Base-by-base conservation (phyloP, 2,113 vertebrate genomes). In the Charadrius vociferus region DNA sequence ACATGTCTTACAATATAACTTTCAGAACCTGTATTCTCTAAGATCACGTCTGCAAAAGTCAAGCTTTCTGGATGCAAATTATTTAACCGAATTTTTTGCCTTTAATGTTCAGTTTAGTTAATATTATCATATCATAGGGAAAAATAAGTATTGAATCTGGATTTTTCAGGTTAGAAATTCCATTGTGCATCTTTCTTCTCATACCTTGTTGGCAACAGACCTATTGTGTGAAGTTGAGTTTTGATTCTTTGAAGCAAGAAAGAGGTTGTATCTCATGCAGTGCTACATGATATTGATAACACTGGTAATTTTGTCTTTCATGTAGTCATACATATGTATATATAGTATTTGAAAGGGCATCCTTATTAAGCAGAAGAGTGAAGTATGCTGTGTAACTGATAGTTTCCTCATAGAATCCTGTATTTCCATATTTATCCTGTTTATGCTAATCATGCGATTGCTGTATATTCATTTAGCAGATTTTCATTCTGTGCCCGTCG, bases 401-500 rank as follows among this genome's bases (percentile, higher is more conserved):
- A 75, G 36, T 72, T 88, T 77, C 59, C 68, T 68, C 36, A 43
- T 10, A 36, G 29, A 68, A 45, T 75, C 61, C 24, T 87, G n/a
- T 86, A 56, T 97, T 96, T 97, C 81, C 22, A 9, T 81, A 82
- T 95, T 95, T 95, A 95, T 70, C 84, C 50, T 61, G 37, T 92
- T 97, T 73, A 90, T 73, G 88, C 79, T 81, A 78, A 93, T 93
- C 43, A 41, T 52, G 20, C 4, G 1, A 6, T 67, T 70, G 71
- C 82, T 82, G 16, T 93, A 15, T 88, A 77, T 97, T 88, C 80
- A 74, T 97, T 97, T 53, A 93, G 86, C 59, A 34, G 20, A 56
- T 96, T 95, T 96, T 77, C 87, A 67, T 96, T 95, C 88, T 59
- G 13, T 79, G 50, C 68, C 85, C 0, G 1, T 91, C 1, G 6